These are phyloP conservation scores for Laodelphax striatellus DNA, from an alignment of 1,140 invertebrate species.

Conservation along the genomic window DNA sequence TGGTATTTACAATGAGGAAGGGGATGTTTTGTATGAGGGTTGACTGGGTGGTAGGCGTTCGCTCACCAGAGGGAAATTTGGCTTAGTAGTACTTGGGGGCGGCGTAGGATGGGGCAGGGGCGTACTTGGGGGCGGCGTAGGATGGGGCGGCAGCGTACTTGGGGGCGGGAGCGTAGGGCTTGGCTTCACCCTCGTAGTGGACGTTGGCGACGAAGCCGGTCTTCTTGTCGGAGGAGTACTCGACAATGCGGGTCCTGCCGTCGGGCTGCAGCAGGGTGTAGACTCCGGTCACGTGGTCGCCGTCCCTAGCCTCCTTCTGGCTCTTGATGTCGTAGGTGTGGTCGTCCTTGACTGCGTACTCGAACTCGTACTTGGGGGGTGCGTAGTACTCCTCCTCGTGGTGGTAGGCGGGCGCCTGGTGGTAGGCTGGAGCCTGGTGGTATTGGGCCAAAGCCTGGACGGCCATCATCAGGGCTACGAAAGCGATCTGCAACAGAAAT, in stretches of 20 bases:
- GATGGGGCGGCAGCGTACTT: not conserved
- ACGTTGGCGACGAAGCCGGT: conserved; percentile 22
- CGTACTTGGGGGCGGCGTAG: not conserved
- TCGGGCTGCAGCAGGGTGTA: conserved; percentile 26
- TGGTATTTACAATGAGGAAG: too few species aligned
- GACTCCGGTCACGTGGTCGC: conserved; percentile 35
- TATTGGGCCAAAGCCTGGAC: conserved; percentile 3
- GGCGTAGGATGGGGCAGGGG: not conserved
- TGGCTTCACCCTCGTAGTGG: conserved; percentile 22
- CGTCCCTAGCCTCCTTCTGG: conserved; percentile 35
- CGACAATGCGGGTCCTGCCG: conserved; percentile 38
- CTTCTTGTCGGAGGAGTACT: conserved; percentile 35
- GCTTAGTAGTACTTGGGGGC: not conserved
- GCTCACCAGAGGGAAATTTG: not conserved
- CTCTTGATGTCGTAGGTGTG: conserved; percentile 37
- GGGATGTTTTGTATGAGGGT: too few species aligned
- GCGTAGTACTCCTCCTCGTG: conserved; percentile 18
- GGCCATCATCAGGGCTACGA: not conserved
- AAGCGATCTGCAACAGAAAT: not conserved
- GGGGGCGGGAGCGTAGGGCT: conserved; percentile 21
- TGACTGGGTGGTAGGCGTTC: too few species aligned
- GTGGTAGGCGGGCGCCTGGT: not conserved
- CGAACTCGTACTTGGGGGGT: conserved; percentile 34
- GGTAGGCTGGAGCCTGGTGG: not conserved
- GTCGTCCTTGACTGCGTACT: conserved; percentile 37